A percentile compares a stretch with the other conserved stretches of the same genome.
phyloP scores from a whole-genome alignment of 2,113 vertebrate species.

The Pomatorhinus ruficollis region DNA sequence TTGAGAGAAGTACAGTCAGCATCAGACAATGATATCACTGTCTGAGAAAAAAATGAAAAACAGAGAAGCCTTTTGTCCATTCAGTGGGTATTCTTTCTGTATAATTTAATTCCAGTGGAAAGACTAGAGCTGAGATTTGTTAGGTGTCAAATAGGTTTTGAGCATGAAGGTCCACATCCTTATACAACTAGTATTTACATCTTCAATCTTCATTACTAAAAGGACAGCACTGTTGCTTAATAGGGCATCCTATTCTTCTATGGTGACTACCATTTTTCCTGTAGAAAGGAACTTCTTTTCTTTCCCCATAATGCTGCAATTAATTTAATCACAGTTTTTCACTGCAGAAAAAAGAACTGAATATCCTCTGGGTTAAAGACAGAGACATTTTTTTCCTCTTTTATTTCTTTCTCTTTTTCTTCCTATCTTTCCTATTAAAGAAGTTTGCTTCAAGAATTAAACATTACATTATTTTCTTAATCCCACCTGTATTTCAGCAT shows the following conservation, averaged over 20 bases:
- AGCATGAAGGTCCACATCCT: not conserved
- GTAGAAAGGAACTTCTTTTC: not conserved
- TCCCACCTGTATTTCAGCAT: not conserved
- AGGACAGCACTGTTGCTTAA: not conserved
- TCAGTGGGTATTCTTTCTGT: not conserved
- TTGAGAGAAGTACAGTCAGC: not conserved
- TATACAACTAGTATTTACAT: not conserved
- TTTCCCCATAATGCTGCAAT: not conserved
- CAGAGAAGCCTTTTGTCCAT: not conserved
- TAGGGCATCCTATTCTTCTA: not conserved
- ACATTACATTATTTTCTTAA: not conserved
- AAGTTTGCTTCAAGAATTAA: not conserved
- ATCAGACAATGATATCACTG: not conserved
- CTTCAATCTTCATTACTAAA: not conserved
- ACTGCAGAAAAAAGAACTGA: not conserved
- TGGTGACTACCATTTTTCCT: not conserved
- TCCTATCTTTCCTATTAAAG: not conserved
- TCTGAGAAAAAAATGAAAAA: not conserved
- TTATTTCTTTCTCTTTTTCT: not conserved
- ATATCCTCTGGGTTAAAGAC: not conserved
- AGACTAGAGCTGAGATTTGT: not conserved
- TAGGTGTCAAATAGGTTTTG: not conserved
- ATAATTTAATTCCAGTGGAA: not conserved
- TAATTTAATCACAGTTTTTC: not conserved
- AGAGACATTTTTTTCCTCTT: not conserved